Evolutionary conservation across 37 sponge, comb jelly and placozoan species (phyloP), one percentile per base, ranked within the genome.

Genomic region (Diacarnus erythraeanus): DNA sequence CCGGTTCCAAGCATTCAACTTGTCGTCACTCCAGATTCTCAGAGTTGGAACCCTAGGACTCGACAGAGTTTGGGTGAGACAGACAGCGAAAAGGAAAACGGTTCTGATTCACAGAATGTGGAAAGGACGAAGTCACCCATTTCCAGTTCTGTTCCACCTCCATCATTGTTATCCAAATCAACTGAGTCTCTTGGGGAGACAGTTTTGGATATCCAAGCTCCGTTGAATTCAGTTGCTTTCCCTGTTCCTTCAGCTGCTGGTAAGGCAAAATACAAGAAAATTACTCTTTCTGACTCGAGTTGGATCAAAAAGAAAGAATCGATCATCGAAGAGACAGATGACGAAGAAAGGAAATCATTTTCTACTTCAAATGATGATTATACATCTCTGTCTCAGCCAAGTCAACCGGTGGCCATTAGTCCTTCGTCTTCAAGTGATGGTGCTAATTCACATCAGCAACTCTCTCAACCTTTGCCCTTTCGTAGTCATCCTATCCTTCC

Each of bases 261-360:
- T 1, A 51, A 35, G 34, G 77, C 41, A 8, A 37, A 35, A 17
- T 64, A 59, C 43, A 77, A 77, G 77, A 77, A 36, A 23, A 65
- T 61, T 64, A 37, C 43, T 0, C n/a, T 77, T 18, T 2, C 67
- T 0, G 79, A 79, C 47, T 29, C 27, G 35, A 65, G 67, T 34
- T 79, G 79, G 79, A 79, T 79, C 37, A 79, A 79, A 57, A 77
- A 65, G 65, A 77, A 77, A 33, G 37, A 39, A 18, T 34, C 69
- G 23, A 9, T 51, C 3, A 37, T 9, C 59, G 57, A 42, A 31
- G 69, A 43, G 8, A 6, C 42, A 25, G 5, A 6, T 3, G 2
- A 20, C 21, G 66, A 2, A 30, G 51, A 72, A 26, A 3, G 0
- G 2, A 22, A 10, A 1, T 4, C 37, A 0, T 6, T 0, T 33